Conservation (phyloP, 2,888 invertebrate species). For the Heteromyza rotundicornis region DNA sequence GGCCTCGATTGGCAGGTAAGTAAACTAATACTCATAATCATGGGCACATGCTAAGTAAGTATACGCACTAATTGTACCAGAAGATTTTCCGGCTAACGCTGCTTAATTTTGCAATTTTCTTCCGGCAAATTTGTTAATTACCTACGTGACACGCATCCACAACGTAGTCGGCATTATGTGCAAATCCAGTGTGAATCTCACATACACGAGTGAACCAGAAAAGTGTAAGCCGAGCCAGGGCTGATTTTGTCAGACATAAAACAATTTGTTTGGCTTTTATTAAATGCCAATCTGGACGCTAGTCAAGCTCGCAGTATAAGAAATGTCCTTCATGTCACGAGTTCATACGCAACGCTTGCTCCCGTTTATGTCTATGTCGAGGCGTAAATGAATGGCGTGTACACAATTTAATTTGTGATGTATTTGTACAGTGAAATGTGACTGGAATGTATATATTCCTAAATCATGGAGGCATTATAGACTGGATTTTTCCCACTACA, state of each 20-base stretch:
- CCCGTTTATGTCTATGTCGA: neutral
- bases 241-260: slow-evolving; percentile 12
- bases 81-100: no score
- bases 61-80: no score
- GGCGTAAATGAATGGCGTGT: slow-evolving; percentile 16
- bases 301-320: no score
- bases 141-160: slow-evolving; percentile 21
- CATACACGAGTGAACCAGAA: no score
- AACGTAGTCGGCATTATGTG: slow-evolving; percentile 9
- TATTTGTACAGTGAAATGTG: slow-evolving; percentile 22
- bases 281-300: slow-evolving; percentile 24
- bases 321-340: slow-evolving; percentile 8
- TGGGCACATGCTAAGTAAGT: no score
- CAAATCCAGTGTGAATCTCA: slow-evolving; percentile 3
- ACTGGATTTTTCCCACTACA: no score
- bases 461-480: no score
- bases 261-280: slow-evolving; percentile 27
- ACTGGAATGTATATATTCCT: slow-evolving; percentile 16
- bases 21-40: no score
- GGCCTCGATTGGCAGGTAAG: no score
- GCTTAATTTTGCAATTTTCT: slow-evolving; percentile 1
- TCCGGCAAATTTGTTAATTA: slow-evolving; percentile 24
- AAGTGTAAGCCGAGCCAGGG: no score
- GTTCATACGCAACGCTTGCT: slow-evolving; percentile 9
- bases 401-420: neutral